Percentiles rank a stretch among this genome's conserved stretches.
phyloP scores from a whole-genome alignment of 2,797 vertebrate species.

The Hafferia zeledoni region DNA sequence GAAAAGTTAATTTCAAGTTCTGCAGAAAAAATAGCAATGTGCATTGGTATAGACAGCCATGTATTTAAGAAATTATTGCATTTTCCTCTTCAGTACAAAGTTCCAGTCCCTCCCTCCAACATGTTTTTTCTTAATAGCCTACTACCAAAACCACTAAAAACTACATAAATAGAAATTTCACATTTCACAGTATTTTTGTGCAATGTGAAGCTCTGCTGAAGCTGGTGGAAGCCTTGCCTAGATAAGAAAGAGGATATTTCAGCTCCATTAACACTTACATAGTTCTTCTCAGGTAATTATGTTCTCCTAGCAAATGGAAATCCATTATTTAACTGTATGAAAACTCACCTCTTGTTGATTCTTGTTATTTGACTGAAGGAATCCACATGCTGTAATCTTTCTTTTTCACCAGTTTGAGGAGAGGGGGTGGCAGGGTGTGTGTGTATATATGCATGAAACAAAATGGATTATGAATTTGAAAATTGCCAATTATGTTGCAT shows the following conservation, averaged over 20 bases:
- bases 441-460: conserved; percentile 54
- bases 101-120: neutral
- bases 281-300: neutral
- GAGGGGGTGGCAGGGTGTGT: neutral
- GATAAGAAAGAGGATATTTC: neutral
- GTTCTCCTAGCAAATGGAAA: neutral
- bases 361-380: conserved; percentile 40
- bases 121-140: neutral
- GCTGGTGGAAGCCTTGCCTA: neutral
- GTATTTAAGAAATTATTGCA: neutral
- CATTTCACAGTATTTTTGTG: neutral
- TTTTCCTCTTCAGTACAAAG: neutral
- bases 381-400: neutral
- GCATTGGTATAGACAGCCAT: neutral
- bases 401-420: conserved; percentile 12
- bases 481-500: conserved; percentile 83
- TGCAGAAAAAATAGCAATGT: neutral
- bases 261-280: neutral
- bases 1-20: neutral
- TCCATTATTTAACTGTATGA: conserved; percentile 18
- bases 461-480: conserved; percentile 83
- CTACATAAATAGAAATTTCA: neutral
- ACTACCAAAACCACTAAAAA: neutral
- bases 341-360: neutral
- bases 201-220: neutral